Conservation (phyloP, 2,797 vertebrate genomes). For the Schizopygopsis malacanthus region DNA sequence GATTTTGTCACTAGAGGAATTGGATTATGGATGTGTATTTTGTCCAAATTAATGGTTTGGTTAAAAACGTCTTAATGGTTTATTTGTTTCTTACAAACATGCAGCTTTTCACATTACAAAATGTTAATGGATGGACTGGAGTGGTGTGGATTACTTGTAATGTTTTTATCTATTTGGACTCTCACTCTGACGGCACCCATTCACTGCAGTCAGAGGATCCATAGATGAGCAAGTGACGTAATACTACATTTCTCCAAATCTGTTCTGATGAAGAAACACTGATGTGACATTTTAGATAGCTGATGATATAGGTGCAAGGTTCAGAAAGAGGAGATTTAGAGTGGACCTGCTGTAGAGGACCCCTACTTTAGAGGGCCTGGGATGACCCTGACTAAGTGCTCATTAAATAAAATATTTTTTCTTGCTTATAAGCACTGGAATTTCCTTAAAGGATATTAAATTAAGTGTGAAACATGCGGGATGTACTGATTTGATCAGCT, state of each 20-base stretch:
- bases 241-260: background rate
- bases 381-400: background rate
- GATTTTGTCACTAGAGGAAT: background rate
- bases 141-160: background rate
- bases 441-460: background rate
- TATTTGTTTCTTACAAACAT: background rate
- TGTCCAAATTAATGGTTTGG: background rate
- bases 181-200: background rate
- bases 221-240: background rate
- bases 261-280: background rate
- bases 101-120: background rate
- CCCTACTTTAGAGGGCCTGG: background rate
- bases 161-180: background rate
- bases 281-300: background rate
- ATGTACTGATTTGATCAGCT: background rate
- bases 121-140: background rate
- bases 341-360: background rate
- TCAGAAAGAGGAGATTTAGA: background rate
- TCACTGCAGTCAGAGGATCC: background rate
- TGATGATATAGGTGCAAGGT: too few relatives aligned
- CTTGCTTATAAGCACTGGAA: background rate
- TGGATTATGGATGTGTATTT: background rate
- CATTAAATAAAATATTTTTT: background rate
- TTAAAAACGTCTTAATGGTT: background rate
- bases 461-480: background rate